Base-by-base conservation (phyloP, 2,797 vertebrate species). In the Heliangelus exortis region DNA sequence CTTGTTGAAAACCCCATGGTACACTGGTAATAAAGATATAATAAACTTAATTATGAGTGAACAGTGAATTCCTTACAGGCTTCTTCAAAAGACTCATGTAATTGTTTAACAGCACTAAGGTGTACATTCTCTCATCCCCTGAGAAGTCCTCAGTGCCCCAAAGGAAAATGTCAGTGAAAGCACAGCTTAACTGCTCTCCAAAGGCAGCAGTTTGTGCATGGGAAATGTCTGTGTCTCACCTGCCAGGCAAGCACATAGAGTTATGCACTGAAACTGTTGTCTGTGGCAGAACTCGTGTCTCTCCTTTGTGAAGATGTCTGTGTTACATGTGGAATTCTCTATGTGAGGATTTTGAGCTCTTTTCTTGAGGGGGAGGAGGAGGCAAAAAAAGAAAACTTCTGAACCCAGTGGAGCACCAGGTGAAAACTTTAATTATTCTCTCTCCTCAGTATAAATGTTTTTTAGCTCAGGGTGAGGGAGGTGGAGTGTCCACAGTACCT, bases 31-130 rank as follows among this genome's bases (percentile, higher is more conserved):
- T 86, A 66, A 83, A 75, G 33, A 55, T 63, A n/a, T 51, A 75
- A 86, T 53, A 20, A 15, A 23, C 51, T 76, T 94, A 74, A 86
- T 89, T 82, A 67, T 59, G 55, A 78, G 34, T 48, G 58, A 90
- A 82, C n/a, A 25, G 20, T n/a, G 31, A 84, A 84, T 76, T 92
- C 73, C 53, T 88, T 45, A 29, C 5, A 16, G 86, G 20, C 48
- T 87, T 65, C 29, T 67, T 87, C 63, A 76, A 76, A 83, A 82
- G 51, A 36, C 74, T 89, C 10, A 1, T 20, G 41, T 59, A 51
- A 51, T 16, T 58, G 55, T 57, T 58, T 82, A 93, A 67, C 39
- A 54, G 55, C 47, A 18, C 25, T 41, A 50, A 65, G 25, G 18
- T 36, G 29, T 36, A 41, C 4, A 2, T 59, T 69, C 50, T 67